Conservation (phyloP, 1,140 invertebrate genomes). For the Dolichoris vasculosae region DNA sequence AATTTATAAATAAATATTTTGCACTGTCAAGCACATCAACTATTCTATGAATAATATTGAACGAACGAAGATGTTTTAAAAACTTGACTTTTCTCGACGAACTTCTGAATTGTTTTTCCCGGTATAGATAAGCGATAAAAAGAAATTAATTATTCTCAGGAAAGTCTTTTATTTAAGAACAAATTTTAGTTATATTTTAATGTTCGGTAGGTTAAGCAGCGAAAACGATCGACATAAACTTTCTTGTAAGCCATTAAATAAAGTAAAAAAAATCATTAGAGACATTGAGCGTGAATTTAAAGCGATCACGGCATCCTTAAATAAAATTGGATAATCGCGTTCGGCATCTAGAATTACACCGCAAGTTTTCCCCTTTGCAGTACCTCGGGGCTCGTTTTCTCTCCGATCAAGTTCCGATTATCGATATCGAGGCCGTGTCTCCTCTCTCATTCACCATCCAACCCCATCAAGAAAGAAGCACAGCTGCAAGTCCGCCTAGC, state of each 20-base stretch:
- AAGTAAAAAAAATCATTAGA: constrained; percentile 1
- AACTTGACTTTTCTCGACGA: neutral
- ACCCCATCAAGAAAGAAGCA: too few relatives aligned
- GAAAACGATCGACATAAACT: neutral
- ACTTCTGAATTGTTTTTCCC: too few relatives aligned
- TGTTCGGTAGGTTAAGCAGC: neutral
- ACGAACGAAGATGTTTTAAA: too few relatives aligned
- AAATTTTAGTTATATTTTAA: neutral
- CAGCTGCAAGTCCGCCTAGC: neutral
- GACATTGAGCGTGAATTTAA: constrained; percentile 1
- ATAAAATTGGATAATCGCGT: constrained; percentile 48
- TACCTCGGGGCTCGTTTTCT: neutral
- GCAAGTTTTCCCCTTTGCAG: constrained; percentile 39
- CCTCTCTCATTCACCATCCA: too few relatives aligned
- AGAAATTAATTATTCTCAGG: neutral
- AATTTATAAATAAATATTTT: too few relatives aligned
- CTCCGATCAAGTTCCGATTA: constrained; percentile 43
- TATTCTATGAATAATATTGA: too few relatives aligned
- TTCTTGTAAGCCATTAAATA: neutral
- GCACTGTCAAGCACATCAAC: too few relatives aligned
- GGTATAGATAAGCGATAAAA: neutral
- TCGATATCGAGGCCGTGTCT: constrained; percentile 26
- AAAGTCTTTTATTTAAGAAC: neutral
- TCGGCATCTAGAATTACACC: constrained; percentile 33
- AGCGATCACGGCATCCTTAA: constrained; percentile 9